Evolutionary conservation across 2,113 vertebrate genomes (phyloP).

Genomic region (Tamias sibiricus): DNA sequence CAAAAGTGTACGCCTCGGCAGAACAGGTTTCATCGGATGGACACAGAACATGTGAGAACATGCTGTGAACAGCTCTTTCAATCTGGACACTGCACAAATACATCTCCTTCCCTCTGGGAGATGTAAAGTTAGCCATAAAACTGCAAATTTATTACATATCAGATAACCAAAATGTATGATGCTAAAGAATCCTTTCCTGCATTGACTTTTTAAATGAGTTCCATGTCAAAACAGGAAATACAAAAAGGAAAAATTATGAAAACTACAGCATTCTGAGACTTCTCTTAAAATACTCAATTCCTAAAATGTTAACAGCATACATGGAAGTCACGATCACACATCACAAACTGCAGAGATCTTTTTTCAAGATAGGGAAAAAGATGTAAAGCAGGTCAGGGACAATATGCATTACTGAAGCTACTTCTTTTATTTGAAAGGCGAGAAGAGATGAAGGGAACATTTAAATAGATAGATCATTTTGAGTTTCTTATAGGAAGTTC

Average conservation of each 20-base stretch:
- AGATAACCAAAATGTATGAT: neutral
- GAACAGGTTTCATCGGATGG: constrained; percentile 1
- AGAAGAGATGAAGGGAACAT: neutral
- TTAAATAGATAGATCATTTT: neutral
- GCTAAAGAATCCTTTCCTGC: constrained; percentile 29
- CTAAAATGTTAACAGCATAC: neutral
- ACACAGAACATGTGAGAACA: neutral
- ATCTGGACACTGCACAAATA: neutral
- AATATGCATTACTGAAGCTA: neutral
- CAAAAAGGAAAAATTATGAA: neutral
- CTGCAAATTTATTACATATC: neutral
- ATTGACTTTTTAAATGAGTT: neutral
- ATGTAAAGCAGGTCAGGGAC: neutral
- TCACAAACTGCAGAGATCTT: neutral
- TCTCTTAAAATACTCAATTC: neutral
- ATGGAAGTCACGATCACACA: neutral
- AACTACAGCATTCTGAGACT: neutral
- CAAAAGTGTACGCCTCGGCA: neutral
- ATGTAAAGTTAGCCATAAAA: neutral
- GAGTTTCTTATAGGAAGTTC: constrained; percentile 19
- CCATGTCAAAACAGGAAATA: constrained; percentile 51
- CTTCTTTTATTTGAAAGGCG: neutral
- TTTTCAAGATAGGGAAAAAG: neutral
- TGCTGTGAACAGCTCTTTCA: neutral
- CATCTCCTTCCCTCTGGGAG: constrained; percentile 35